These are phyloP conservation scores for Abscondita cerata DNA, from an alignment of 2,888 invertebrate genomes.

Conservation along the genomic window DNA sequence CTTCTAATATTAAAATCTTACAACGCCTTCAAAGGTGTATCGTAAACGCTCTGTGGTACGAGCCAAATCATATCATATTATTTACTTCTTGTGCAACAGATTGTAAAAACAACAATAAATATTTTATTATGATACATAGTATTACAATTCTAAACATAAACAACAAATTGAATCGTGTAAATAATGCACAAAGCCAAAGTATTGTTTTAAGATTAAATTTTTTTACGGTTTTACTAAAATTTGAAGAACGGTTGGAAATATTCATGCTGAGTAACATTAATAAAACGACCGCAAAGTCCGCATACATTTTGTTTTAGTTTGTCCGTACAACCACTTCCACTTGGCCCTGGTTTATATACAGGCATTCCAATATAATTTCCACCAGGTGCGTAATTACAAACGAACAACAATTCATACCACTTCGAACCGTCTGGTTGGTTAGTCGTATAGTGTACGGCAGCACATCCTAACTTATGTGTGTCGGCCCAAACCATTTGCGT, in stretches of 20 bases:
- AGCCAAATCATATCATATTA: too few relatives aligned
- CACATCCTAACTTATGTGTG: constrained; percentile 53
- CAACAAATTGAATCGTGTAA: too few relatives aligned
- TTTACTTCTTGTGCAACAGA: too few relatives aligned
- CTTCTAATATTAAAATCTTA: too few relatives aligned
- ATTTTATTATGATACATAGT: too few relatives aligned
- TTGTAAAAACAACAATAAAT: too few relatives aligned
- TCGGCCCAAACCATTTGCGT: constrained; percentile 56
- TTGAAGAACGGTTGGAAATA: constrained; percentile 19
- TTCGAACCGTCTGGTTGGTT: constrained; percentile 19
- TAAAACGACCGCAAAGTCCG: constrained; percentile 47
- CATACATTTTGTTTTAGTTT: constrained; percentile 43
- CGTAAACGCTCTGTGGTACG: too few relatives aligned
- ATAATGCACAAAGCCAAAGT: too few relatives aligned
- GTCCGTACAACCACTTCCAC: constrained; percentile 46
- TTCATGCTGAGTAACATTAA: constrained; percentile 14
- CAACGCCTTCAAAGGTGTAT: too few relatives aligned
- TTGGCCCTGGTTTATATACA: constrained; percentile 50
- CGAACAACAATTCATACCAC: constrained; percentile 52
- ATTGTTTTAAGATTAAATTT: too few relatives aligned
- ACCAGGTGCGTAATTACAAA: constrained; percentile 55
- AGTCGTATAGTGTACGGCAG: constrained; percentile 47
- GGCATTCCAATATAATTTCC: constrained; percentile 53
- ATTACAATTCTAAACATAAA: too few relatives aligned
- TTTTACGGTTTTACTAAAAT: constrained; percentile 20